A percentile compares a stretch with the other conserved stretches of the same genome.
Evolutionary conservation across 1,140 invertebrate genomes (phyloP).

Genomic region (Macrobrachium rosenbergii): DNA sequence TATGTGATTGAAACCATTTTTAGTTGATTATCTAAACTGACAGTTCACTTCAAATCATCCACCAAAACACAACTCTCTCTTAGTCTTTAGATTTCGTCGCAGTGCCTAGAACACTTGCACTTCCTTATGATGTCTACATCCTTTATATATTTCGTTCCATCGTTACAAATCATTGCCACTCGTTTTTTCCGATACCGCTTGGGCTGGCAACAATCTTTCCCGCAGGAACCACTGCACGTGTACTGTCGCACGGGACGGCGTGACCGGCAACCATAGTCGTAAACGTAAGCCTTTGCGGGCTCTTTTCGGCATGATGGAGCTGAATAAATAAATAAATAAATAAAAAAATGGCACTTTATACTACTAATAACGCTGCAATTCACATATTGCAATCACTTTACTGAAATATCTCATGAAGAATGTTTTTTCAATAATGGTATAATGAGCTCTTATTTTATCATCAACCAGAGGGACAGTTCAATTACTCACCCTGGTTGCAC

Average conservation of each 20-base stretch:
- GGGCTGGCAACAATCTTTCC: constrained; percentile 85
- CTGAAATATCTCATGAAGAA: no score
- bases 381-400: neutral
- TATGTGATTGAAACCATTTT: neutral
- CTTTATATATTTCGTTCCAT: constrained; percentile 94
- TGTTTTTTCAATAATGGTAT: no score
- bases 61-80: constrained; percentile 16
- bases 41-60: neutral
- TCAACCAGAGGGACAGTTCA: no score
- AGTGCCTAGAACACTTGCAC: constrained; percentile 73
- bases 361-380: neutral
- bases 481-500: constrained; percentile 31
- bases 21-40: constrained; percentile 18
- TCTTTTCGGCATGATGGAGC: constrained; percentile 90
- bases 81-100: constrained; percentile 35
- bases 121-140: constrained; percentile 96
- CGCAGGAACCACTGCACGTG: constrained; percentile 82
- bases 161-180: constrained; percentile 91
- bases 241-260: constrained; percentile 89
- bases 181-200: constrained; percentile 91
- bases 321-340: constrained; percentile 67
- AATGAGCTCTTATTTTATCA: no score
- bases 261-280: constrained; percentile 89
- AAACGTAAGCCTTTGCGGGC: constrained; percentile 88
- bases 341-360: neutral